Conservation (phyloP, 2,888 invertebrate species). For the Diaperis boleti region DNA sequence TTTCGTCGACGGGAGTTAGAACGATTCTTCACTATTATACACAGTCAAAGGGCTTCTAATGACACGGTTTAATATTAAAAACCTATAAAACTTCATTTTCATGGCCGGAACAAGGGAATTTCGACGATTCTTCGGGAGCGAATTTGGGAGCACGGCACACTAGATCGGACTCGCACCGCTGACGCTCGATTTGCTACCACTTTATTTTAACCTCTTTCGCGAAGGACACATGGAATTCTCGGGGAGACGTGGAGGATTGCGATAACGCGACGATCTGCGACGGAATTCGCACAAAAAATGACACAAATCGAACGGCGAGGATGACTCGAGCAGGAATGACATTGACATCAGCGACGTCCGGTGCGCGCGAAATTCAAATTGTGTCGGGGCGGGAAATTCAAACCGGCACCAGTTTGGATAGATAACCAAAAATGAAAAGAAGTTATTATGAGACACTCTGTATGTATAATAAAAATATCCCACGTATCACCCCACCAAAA, state of each 20-base stretch:
- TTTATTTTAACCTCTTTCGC: conserved; percentile 39
- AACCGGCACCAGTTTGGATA: background rate
- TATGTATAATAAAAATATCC: too few relatives aligned
- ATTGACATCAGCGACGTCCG: background rate
- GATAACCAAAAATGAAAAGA: too few relatives aligned
- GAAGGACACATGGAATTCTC: conserved; percentile 38
- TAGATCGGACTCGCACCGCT: background rate
- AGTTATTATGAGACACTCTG: too few relatives aligned
- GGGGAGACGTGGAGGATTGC: conserved; percentile 3
- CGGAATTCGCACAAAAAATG: background rate
- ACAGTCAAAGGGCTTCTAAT: conserved; percentile 66
- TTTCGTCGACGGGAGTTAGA: conserved; percentile 47
- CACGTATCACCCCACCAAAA: too few relatives aligned
- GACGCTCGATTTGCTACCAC: background rate
- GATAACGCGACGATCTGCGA: background rate
- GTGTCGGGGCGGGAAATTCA: background rate
- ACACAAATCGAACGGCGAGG: background rate
- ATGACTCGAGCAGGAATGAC: conserved; percentile 5
- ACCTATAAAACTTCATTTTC: conserved; percentile 65
- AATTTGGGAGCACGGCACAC: conserved; percentile 15
- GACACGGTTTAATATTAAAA: conserved; percentile 61
- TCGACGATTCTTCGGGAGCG: background rate
- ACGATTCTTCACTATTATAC: conserved; percentile 42
- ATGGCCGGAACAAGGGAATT: conserved; percentile 20
- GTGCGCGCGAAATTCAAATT: background rate